Evolutionary conservation across 2,113 vertebrate genomes (phyloP).

Genomic region (Catagonus wagneri): DNA sequence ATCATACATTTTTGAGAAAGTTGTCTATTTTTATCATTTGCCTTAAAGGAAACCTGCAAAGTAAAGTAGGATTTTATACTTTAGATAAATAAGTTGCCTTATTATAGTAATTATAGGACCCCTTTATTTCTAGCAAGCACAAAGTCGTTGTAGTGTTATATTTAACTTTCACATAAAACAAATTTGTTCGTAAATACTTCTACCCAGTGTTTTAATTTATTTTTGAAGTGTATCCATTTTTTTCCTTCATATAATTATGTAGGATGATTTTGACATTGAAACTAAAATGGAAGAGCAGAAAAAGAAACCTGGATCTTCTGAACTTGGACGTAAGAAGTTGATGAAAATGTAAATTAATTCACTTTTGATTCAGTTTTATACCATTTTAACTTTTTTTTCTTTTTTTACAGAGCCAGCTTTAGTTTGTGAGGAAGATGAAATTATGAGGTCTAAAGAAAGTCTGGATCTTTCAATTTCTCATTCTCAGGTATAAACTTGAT

Average conservation of each 20-base stretch:
- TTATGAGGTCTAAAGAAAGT: constrained; percentile 68
- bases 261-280: constrained; percentile 82
- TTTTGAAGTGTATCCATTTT: constrained; percentile 39
- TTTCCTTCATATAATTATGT: constrained; percentile 47
- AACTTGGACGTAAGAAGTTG: constrained; percentile 82
- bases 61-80: background rate
- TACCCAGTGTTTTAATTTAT: constrained; percentile 43
- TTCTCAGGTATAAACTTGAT: constrained; percentile 84
- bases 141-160: constrained; percentile 41
- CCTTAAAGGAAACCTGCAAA: constrained; percentile 39
- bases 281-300: constrained; percentile 68
- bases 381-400: constrained; percentile 14
- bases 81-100: constrained; percentile 49
- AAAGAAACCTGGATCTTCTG: constrained; percentile 31
- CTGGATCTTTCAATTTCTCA: constrained; percentile 51
- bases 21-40: constrained; percentile 45
- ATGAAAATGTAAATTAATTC: constrained; percentile 62
- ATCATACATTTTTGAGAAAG: constrained; percentile 33
- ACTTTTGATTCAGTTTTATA: constrained; percentile 23
- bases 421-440: constrained; percentile 68
- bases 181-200: constrained; percentile 48
- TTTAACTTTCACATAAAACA: constrained; percentile 58
- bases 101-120: constrained; percentile 17
- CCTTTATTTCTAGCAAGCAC: constrained; percentile 42
- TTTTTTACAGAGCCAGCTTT: constrained; percentile 75